Percentiles rank a stretch among this genome's conserved stretches.
Conservation (phyloP, 1,140 invertebrate species). For the Cardiocondyla obscurior region DNA sequence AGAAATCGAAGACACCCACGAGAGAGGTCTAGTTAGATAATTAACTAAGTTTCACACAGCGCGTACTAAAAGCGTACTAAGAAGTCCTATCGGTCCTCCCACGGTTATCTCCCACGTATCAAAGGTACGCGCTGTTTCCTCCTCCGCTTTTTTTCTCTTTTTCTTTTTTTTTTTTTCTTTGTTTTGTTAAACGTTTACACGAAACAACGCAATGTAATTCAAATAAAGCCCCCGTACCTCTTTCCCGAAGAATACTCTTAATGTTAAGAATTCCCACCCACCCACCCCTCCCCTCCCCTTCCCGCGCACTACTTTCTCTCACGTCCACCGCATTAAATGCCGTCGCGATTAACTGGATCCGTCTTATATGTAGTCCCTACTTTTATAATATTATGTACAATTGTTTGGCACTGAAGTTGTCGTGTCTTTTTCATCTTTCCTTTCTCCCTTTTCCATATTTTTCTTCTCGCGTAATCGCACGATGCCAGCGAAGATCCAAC, state of each 20-base stretch:
- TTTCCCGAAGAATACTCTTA: not conserved
- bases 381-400: slow-evolving; percentile 82
- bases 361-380: slow-evolving; percentile 70
- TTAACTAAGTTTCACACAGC: slow-evolving; percentile 77
- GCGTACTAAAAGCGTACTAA: slow-evolving; percentile 79
- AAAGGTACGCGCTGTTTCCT: slow-evolving; percentile 52
- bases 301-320: slow-evolving; percentile 12
- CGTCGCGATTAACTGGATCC: slow-evolving; percentile 48
- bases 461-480: too few species aligned
- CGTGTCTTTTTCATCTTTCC: not conserved
- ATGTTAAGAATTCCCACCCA: not conserved
- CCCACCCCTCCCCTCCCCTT: not conserved
- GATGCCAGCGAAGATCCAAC: slow-evolving; percentile 64
- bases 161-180: not conserved
- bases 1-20: slow-evolving; percentile 76
- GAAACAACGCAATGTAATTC: slow-evolving; percentile 49
- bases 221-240: slow-evolving; percentile 31
- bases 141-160: not conserved
- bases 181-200: slow-evolving; percentile 32
- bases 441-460: not conserved
- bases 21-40: slow-evolving; percentile 76
- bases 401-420: slow-evolving; percentile 81
- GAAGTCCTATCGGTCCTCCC: slow-evolving; percentile 63
- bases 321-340: slow-evolving; percentile 46
- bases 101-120: slow-evolving; percentile 49